Evolutionary conservation across 2,888 invertebrate species (phyloP).

Genomic region (Thysanoteuthis rhombus): DNA sequence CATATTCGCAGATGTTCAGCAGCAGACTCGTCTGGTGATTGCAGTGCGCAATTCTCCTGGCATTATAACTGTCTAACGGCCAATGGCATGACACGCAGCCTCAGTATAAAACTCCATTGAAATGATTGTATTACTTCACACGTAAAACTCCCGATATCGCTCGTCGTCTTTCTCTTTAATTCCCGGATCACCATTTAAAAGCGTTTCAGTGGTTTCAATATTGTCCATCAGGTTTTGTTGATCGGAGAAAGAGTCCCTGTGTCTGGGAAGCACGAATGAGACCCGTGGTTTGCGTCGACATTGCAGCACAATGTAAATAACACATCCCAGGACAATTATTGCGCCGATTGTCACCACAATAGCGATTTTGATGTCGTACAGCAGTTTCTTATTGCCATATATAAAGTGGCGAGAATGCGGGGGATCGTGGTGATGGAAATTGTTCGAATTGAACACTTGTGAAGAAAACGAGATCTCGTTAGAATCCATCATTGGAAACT

Average conservation of each 20-base stretch:
- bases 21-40: neutral
- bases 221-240: conserved; percentile 28
- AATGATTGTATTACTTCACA: neutral
- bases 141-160: conserved; percentile 19
- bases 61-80: neutral
- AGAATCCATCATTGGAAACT: neutral
- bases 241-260: conserved; percentile 30
- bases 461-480: conserved; percentile 18
- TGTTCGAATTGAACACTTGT: conserved; percentile 1
- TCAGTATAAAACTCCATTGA: neutral
- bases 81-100: neutral
- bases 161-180: neutral
- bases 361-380: conserved; percentile 44
- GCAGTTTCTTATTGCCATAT: conserved; percentile 42
- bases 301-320: conserved; percentile 44
- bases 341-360: conserved; percentile 43
- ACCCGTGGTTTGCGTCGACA: conserved; percentile 35
- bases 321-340: conserved; percentile 41
- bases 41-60: neutral
- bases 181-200: neutral
- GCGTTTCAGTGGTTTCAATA: conserved; percentile 23
- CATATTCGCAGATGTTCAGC: neutral
- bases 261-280: conserved; percentile 15
- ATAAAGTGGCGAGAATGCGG: conserved; percentile 39
- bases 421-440: conserved; percentile 16